phyloP scores from a whole-genome alignment of 2,888 invertebrate species.

The Kryphioiulus occultus region DNA sequence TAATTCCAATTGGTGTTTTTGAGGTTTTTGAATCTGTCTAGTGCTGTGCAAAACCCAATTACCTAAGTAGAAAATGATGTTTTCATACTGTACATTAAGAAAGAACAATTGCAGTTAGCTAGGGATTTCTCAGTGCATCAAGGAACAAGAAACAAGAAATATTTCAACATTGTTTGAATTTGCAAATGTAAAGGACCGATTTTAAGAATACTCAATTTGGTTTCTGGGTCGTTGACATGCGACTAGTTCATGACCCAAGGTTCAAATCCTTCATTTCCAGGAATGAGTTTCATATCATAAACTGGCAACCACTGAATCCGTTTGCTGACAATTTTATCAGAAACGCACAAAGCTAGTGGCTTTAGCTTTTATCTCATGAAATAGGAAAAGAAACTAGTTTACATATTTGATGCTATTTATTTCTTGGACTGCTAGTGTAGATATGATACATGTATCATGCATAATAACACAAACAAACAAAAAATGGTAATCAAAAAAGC shows the following conservation, averaged over 20 bases:
- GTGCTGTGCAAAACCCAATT: neutral
- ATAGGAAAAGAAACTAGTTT: neutral
- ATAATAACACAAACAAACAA: neutral
- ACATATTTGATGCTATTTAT: neutral
- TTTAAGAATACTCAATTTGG: neutral
- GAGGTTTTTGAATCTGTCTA: neutral
- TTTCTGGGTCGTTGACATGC: neutral
- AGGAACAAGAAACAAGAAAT: neutral
- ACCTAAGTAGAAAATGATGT: neutral
- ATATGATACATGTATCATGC: neutral
- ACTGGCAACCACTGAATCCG: neutral
- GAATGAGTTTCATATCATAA: neutral
- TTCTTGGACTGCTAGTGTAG: neutral
- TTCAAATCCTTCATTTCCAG: neutral
- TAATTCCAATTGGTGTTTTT: neutral
- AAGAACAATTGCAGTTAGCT: neutral
- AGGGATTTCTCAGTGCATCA: neutral
- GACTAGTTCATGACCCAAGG: neutral
- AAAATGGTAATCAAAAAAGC: neutral
- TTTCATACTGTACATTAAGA: conserved; percentile 10
- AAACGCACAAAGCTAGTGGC: neutral
- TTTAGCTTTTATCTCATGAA: neutral
- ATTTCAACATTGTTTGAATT: neutral
- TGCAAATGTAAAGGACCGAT: neutral
- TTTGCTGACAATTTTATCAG: neutral